Percentiles rank a stretch among this genome's conserved stretches.
Conservation (phyloP, 2,888 invertebrate species). For the Ophion costatus region DNA sequence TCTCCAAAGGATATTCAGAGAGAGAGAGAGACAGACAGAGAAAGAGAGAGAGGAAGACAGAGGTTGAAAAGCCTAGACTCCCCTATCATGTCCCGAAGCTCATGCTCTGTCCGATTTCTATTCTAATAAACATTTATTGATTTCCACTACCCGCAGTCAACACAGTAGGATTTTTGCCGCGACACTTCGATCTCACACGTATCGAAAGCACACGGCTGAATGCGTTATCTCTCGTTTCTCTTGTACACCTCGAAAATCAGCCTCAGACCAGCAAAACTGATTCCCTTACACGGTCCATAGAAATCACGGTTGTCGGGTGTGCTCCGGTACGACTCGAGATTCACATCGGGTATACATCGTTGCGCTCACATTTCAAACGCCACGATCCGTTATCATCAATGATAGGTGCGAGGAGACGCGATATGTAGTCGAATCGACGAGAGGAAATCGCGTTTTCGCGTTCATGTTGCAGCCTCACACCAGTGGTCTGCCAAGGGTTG, state of each 20-base stretch:
- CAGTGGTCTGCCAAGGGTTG: too few species aligned
- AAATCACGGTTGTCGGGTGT: neutral
- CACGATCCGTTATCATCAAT: neutral
- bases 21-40: too few species aligned
- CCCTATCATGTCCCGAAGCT: too few species aligned
- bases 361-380: neutral
- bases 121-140: conserved; percentile 51
- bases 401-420: neutral
- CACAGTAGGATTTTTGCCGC: conserved; percentile 26
- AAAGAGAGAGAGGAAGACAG: too few species aligned
- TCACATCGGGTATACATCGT: neutral
- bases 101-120: conserved; percentile 25
- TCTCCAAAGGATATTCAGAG: neutral
- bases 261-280: conserved; percentile 1
- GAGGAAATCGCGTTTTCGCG: neutral
- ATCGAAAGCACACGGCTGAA: conserved; percentile 9
- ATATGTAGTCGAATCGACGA: neutral
- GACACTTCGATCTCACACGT: conserved; percentile 2
- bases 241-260: conserved; percentile 26
- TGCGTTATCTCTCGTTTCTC: conserved; percentile 23
- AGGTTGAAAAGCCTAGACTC: too few species aligned
- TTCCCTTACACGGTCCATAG: neutral
- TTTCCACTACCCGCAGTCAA: conserved; percentile 28
- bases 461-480: neutral
- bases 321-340: neutral